Evolutionary conservation across 2,888 invertebrate genomes (phyloP).

Genomic region (Beris morrisii): DNA sequence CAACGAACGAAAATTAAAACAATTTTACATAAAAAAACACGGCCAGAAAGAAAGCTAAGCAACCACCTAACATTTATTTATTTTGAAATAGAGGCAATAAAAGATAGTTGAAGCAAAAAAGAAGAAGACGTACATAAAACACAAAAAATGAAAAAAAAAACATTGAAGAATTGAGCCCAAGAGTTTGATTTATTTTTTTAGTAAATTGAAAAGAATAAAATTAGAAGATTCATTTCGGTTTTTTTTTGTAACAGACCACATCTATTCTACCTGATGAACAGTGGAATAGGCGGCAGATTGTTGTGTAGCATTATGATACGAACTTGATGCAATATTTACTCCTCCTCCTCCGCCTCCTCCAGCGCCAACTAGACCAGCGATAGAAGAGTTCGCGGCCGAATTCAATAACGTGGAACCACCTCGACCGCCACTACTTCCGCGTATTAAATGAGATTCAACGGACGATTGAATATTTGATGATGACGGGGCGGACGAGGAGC

Average conservation of each 20-base stretch:
- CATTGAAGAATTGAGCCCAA: too few species aligned
- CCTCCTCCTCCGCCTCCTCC: slow-evolving; percentile 36
- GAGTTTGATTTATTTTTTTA: too few species aligned
- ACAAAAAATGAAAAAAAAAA: too few species aligned
- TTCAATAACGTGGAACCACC: slow-evolving; percentile 15
- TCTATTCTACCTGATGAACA: slow-evolving; percentile 50
- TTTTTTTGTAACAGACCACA: slow-evolving; percentile 29
- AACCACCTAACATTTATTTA: too few species aligned
- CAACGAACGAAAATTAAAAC: too few species aligned
- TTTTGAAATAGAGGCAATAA: too few species aligned
- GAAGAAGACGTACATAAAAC: too few species aligned
- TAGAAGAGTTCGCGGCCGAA: slow-evolving; percentile 13
- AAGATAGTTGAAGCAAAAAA: too few species aligned
- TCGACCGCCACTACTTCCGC: slow-evolving; percentile 23
- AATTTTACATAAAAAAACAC: too few species aligned
- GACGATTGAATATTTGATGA: slow-evolving; percentile 17
- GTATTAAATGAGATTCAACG: slow-evolving; percentile 10
- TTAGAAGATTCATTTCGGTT: too few species aligned
- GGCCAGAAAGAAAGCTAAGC: too few species aligned
- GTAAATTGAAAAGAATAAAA: too few species aligned
- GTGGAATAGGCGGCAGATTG: slow-evolving; percentile 48
- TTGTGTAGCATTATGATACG: slow-evolving; percentile 41
- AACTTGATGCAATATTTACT: slow-evolving; percentile 45
- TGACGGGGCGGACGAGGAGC: neutral
- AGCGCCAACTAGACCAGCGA: slow-evolving; percentile 18